Conservation (phyloP, 2,797 vertebrate species). For the Phylloscopus collybita region DNA sequence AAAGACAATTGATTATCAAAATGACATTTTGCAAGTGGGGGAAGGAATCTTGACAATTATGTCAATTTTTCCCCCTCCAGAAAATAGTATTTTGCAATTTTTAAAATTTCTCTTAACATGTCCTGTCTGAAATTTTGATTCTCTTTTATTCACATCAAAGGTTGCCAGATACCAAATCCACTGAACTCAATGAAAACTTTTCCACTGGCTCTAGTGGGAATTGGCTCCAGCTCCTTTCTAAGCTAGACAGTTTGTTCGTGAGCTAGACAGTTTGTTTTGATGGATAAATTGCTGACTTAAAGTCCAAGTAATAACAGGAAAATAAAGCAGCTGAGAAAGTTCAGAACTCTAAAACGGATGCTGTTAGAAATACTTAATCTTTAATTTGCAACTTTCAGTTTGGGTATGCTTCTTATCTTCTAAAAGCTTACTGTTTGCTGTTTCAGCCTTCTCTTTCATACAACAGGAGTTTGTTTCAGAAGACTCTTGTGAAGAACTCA, state of each 20-base stretch:
- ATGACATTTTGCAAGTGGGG: neutral
- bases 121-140: neutral
- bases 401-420: neutral
- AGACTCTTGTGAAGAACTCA: neutral
- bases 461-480: neutral
- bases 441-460: neutral
- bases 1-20: neutral
- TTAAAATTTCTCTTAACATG: neutral
- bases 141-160: neutral
- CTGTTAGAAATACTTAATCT: neutral
- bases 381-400: neutral
- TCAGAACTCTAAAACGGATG: neutral
- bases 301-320: slow-evolving; percentile 29
- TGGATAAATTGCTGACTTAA: slow-evolving; percentile 42
- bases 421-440: neutral
- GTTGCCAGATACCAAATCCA: slow-evolving; percentile 3
- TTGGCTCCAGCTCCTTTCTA: slow-evolving; percentile 17
- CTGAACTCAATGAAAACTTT: slow-evolving; percentile 34
- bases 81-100: neutral
- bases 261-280: slow-evolving; percentile 55
- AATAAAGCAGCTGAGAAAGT: slow-evolving; percentile 26
- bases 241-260: slow-evolving; percentile 53
- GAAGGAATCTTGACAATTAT: neutral
- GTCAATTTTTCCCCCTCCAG: neutral
- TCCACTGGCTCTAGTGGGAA: slow-evolving; percentile 49